Base-by-base conservation (phyloP, 2,888 invertebrate genomes). In the Pseudococcus jackbeardsleyi region DNA sequence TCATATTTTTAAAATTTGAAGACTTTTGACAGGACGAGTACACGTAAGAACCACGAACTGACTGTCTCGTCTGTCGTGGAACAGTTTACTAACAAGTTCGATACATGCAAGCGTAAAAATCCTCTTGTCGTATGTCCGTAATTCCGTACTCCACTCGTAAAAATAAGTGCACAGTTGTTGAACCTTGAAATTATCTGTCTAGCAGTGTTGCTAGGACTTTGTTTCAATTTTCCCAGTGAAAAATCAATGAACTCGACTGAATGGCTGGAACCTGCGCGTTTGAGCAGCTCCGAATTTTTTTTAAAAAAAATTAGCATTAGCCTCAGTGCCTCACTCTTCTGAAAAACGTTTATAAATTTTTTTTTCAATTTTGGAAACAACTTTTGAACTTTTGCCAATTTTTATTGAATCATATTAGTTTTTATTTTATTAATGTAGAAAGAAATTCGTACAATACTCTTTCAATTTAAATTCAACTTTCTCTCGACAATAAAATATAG, bases 51-150 rank as follows among this genome's bases (percentile, higher is more conserved):
- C 39, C 17, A 39, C 15, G 39, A 77, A 39, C 42, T 42, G 42
- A 9, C 42, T 42, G 22, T 64, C 7, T 59, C n/a, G 59, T 33
- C 72, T 15, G 77, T 77, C 39, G 17, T 19, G 72, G 39, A 77
- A 72, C 72, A 72, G 33, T 77, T 77, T 72, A 26, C 72, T 33
- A 42, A 77, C 77, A 77, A 77, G 77, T 77, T 77, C 77, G 33
- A 39, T 77, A 77, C 77, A 77, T 77, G 77, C 39, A 77, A 77
- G 39, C 33, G 39, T 39, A n/a, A 77, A 22, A 64, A 39, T 39
- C 77, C 39, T 77, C 64, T 6, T 64, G 64, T 15, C 22, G 9
- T 7, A 59, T 15, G 39, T 39, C n/a, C 33, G 39, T 17, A 15
- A 5, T 77, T 77, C 39, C 39, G 39, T 11, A n/a, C 77, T 64